These are phyloP conservation scores for Murina feae DNA, from an alignment of 2,113 vertebrate species.

Conservation along the genomic window DNA sequence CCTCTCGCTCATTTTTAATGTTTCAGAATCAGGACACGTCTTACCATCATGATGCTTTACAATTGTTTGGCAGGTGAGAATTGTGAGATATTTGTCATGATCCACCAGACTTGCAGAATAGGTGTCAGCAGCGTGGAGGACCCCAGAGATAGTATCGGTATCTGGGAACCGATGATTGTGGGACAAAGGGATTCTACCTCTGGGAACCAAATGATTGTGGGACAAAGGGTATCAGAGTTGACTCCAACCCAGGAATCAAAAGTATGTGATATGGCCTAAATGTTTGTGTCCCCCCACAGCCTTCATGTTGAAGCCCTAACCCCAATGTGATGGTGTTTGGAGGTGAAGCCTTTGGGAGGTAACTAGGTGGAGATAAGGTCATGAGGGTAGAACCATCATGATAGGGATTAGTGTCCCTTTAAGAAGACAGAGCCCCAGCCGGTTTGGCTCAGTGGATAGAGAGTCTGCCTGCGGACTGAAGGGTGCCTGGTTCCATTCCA, in stretches of 20 bases:
- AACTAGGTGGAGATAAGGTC: not conserved
- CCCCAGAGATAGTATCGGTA: too few relatives aligned
- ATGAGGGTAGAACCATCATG: not conserved
- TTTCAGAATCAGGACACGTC: not conserved
- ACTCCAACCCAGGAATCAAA: not conserved
- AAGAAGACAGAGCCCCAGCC: not conserved
- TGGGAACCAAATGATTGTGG: not conserved
- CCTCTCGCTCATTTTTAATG: not conserved
- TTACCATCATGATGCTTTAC: not conserved
- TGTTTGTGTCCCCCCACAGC: not conserved
- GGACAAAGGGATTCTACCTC: too few relatives aligned
- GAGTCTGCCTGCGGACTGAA: too few relatives aligned
- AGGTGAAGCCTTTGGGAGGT: not conserved
- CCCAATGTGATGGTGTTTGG: not conserved
- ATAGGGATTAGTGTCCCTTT: not conserved
- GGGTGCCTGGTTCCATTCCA: too few relatives aligned
- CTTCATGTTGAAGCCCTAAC: not conserved
- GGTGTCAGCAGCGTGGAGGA: not conserved
- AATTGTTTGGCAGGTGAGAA: not conserved
- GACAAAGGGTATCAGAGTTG: not conserved
- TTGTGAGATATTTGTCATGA: not conserved
- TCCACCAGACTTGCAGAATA: not conserved
- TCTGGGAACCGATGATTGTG: too few relatives aligned
- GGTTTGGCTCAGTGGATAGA: too few relatives aligned
- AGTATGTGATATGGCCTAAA: not conserved